These are phyloP conservation scores for Papilio helenus DNA, from an alignment of 1,140 invertebrate genomes.

Conservation along the genomic window DNA sequence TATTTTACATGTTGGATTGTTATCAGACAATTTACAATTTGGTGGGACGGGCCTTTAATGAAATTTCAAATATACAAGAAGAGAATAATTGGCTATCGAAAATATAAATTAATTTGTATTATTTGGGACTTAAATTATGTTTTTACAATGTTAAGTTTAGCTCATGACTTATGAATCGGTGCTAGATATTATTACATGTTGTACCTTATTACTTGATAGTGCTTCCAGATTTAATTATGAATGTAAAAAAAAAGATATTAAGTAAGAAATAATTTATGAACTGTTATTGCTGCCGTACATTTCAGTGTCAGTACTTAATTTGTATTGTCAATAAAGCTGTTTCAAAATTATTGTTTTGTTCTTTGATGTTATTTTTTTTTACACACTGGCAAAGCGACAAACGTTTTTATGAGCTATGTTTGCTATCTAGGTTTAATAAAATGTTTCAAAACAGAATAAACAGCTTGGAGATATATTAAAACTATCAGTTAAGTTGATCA, in stretches of 20 bases:
- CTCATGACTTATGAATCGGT: slow-evolving; percentile 40
- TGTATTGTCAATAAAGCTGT: slow-evolving; percentile 52
- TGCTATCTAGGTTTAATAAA: too few relatives aligned
- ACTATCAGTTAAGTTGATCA: too few relatives aligned
- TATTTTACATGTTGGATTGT: too few relatives aligned
- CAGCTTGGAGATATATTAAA: too few relatives aligned
- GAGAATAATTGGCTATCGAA: not conserved
- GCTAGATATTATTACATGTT: slow-evolving; percentile 34
- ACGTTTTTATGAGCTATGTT: too few relatives aligned
- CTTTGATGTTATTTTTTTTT: slow-evolving; percentile 23
- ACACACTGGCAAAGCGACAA: not conserved
- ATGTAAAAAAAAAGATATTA: slow-evolving; percentile 27
- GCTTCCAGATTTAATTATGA: slow-evolving; percentile 36
- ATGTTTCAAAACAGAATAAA: too few relatives aligned
- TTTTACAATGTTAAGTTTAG: not conserved
- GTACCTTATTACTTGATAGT: slow-evolving; percentile 39
- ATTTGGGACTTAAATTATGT: not conserved
- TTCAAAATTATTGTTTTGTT: slow-evolving; percentile 42
- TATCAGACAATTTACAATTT: too few relatives aligned
- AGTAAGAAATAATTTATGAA: slow-evolving; percentile 27
- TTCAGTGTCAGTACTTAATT: slow-evolving; percentile 44
- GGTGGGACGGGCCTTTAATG: too few relatives aligned
- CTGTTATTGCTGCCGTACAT: slow-evolving; percentile 28
- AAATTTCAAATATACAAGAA: not conserved
- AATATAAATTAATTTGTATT: not conserved